Evolutionary conservation across 2,113 vertebrate species (phyloP).

Genomic region (Sisor rabdophorus): DNA sequence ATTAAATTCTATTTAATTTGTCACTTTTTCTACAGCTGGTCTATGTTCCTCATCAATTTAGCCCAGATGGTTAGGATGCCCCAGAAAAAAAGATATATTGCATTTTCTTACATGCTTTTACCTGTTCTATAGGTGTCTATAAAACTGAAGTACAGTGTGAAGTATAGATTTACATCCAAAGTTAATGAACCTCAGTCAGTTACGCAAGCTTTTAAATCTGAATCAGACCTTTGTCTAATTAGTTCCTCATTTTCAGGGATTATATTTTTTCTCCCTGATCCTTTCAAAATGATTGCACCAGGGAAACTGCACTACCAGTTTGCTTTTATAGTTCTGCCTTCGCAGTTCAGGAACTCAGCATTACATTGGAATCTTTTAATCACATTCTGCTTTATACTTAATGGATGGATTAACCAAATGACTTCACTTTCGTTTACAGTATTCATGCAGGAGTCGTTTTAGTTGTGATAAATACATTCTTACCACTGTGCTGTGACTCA

Average conservation of each 20-base stretch:
- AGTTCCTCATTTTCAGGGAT: not conserved
- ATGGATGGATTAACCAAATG: slow-evolving; percentile 26
- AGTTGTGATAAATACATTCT: not conserved
- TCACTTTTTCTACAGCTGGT: not conserved
- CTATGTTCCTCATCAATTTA: slow-evolving; percentile 5
- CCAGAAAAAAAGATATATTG: not conserved
- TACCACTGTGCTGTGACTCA: slow-evolving; percentile 34
- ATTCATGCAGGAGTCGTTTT: slow-evolving; percentile 12
- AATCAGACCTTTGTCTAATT: not conserved
- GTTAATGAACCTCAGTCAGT: not conserved
- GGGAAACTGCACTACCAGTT: not conserved
- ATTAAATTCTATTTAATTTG: not conserved
- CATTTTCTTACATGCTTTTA: not conserved
- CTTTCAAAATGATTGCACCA: not conserved
- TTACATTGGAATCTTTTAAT: slow-evolving; percentile 12
- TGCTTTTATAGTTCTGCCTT: not conserved
- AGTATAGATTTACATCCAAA: not conserved
- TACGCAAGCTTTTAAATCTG: not conserved
- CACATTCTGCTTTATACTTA: slow-evolving; percentile 17
- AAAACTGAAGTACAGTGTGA: not conserved
- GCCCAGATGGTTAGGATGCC: not conserved
- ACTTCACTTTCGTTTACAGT: slow-evolving; percentile 8
- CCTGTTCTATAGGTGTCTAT: not conserved
- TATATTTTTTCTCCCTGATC: not conserved
- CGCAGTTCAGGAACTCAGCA: not conserved